Conservation (phyloP, 2,113 vertebrate genomes). For the Sterrhoptilus dennistouni region DNA sequence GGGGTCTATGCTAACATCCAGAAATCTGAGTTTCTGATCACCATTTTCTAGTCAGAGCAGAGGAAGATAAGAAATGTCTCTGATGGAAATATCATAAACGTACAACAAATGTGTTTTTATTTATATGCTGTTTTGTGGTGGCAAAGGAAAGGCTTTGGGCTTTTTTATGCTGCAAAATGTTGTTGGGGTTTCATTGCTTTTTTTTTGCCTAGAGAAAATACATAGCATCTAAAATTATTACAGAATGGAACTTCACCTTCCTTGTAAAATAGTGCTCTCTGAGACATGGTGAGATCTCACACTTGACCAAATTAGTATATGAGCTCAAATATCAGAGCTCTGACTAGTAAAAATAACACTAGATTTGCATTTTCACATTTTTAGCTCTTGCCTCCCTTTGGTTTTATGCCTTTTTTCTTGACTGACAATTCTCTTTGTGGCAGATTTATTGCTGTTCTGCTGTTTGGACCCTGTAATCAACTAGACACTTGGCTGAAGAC, state of each 20-base stretch:
- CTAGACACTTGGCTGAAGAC: slow-evolving; percentile 46
- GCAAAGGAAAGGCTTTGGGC: slow-evolving; percentile 18
- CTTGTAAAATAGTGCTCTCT: slow-evolving; percentile 5
- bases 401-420: slow-evolving; percentile 47
- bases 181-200: not conserved
- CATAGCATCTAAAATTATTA: not conserved
- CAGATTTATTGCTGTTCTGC: slow-evolving; percentile 41
- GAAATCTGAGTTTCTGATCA: not conserved
- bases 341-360: slow-evolving; percentile 55
- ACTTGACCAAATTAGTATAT: slow-evolving; percentile 58
- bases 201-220: slow-evolving; percentile 11
- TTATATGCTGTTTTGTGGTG: not conserved
- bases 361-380: slow-evolving; percentile 59
- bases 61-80: not conserved
- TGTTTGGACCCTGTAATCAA: slow-evolving; percentile 46
- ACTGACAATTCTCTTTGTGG: slow-evolving; percentile 39
- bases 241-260: not conserved
- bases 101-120: not conserved
- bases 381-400: slow-evolving; percentile 38
- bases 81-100: not conserved
- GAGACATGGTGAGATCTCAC: slow-evolving; percentile 38
- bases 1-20: not conserved
- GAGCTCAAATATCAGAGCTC: slow-evolving; percentile 34
- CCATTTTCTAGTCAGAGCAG: not conserved
- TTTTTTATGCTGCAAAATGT: slow-evolving; percentile 24